Base-by-base conservation (phyloP, 2,797 vertebrate species). In the Tangara arthus region DNA sequence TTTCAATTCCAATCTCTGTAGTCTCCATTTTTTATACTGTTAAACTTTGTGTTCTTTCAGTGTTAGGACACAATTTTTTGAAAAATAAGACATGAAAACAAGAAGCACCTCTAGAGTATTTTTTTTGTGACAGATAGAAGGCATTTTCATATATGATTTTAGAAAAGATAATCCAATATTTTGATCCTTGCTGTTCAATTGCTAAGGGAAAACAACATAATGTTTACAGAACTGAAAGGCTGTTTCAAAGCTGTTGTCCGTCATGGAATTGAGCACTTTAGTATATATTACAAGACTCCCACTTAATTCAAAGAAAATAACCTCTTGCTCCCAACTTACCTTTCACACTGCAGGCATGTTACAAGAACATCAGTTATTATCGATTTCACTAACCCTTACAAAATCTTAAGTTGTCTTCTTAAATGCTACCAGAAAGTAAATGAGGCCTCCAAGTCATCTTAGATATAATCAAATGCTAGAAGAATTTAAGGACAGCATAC, bases 331-430 rank as follows among this genome's bases (percentile, higher is more conserved):
- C 56, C 22, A 6, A 85, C 82, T 92, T 89, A 92, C 81, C 88
- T 89, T 91, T 22, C 23, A 76, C 30, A 76, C 20, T 68, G 72
- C 46, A 81, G 47, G 82, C 87, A 93, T 84, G 75, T 89, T 93
- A 96, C 24, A 14, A 96, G 53, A 97, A 87, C 93, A 96, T 92
- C 84, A 94, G 92, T 93, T 96, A 95, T 92, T 83, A 97, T 89
- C 56, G 95, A 92, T 94, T 91, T 94, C 68, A 81, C 52, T 79
- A 90, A 34, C 19, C 32, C 66, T 86, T 80, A 82, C 52, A 97
- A 96, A 97, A 97, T 64, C 56, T 1, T 44, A 86, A 70, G 22
- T 57, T 61, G 35, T 49, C n/a, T 83, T 93, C 34, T 71, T 77
- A 88, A 94, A 93, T 46, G 18, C 30, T 90, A 89, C 20, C 35